Base-by-base conservation (phyloP, 2,888 invertebrate genomes). In the Drosophila ustulata region DNA sequence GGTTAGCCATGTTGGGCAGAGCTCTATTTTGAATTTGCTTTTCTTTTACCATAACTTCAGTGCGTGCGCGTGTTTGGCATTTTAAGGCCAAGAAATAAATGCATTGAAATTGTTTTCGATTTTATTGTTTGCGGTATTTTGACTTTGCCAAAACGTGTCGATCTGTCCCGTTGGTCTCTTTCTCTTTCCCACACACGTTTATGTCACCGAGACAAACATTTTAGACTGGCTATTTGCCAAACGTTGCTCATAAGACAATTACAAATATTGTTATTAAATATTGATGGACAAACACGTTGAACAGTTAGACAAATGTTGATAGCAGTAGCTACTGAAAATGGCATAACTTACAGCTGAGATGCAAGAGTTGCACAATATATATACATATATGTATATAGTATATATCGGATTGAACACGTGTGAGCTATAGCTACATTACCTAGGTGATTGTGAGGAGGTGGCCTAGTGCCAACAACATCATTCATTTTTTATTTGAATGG, bases 81-180 rank as follows among this genome's bases (percentile, higher is more conserved):
- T n/a, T 50, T 47, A 51, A 45, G 50, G 32, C 13, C 43, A 9
- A 50, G 23, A 50, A 4, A 34, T 37, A 52, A 49, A 56, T 32
- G 39, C 47, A 55, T 25, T 23, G 39, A 69, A 56, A 66, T 70
- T 56, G 30, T 23, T 46, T 58, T 66, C 30, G 30, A 26, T 8
- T 53, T 28, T 45, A 46, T 63, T 49, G 32, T 51, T 52, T 45
- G 45, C 34, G 28, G 25, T 47, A 30, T 46, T 50, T 50, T 11
- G 23, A 34, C 23, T 39, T n/a, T 56, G 82, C 70, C 76, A 76
- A 81, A 76, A 80, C 73, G 67, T 71, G 61, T 55, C 57, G 43
- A 46, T 65, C 55, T 23, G 39, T 18, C 11, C 23, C 13, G 37
- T 26, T 9, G 58, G 26, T 25, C 39, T 45, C 59, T 73, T 13